phyloP scores from a whole-genome alignment of 2,113 vertebrate genomes.

The Oreochromis spilurus region DNA sequence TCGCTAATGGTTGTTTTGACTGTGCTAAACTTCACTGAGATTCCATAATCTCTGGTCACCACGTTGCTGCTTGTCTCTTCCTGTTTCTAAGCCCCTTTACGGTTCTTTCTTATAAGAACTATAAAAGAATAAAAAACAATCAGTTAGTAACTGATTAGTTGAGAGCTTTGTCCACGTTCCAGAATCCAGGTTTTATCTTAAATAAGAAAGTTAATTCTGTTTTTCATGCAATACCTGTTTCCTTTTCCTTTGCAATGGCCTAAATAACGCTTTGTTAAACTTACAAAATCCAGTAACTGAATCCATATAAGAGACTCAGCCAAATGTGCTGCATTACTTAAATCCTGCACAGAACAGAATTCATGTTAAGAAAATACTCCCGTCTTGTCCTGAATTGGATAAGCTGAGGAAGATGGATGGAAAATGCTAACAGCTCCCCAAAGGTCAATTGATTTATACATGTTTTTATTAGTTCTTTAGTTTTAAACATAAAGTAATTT shows the following conservation, averaged over 20 bases:
- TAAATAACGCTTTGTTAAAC: not conserved
- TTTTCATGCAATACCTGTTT: fast-evolving
- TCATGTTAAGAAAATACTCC: not conserved
- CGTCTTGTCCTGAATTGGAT: too few species aligned
- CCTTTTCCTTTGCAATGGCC: not conserved
- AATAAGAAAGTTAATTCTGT: not conserved
- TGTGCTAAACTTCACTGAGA: not conserved
- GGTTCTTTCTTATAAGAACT: not conserved
- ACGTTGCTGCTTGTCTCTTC: not conserved
- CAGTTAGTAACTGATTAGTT: too few species aligned
- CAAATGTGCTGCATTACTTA: not conserved
- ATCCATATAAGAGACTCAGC: not conserved
- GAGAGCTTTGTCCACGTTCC: too few species aligned
- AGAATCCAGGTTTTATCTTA: not conserved
- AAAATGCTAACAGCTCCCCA: not conserved
- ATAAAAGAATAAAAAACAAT: not conserved
- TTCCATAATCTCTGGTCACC: not conserved
- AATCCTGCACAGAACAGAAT: not conserved
- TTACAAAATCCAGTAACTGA: not conserved
- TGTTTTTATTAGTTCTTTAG: not conserved
- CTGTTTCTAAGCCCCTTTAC: not conserved
- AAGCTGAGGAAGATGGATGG: not conserved
- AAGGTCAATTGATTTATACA: not conserved
- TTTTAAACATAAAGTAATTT: not conserved
- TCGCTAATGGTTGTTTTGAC: fast-evolving